These are phyloP conservation scores for Metridium senile DNA, from an alignment of 92 coral and sea anemone species.

Conservation along the genomic window DNA sequence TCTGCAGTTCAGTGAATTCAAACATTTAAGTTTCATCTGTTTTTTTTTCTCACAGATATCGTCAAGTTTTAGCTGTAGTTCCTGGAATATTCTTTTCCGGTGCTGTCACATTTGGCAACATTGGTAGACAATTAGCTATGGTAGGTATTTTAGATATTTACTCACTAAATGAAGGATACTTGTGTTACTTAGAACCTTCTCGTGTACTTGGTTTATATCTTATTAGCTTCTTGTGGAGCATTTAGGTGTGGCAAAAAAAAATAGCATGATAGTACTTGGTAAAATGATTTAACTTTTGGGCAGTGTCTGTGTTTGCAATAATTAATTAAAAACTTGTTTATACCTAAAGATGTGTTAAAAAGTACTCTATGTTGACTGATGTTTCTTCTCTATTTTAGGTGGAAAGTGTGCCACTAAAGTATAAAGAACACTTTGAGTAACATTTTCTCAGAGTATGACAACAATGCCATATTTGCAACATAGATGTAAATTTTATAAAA, in stretches of 20 bases:
- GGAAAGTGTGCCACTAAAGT: conserved; percentile 16
- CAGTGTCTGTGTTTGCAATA: too few species aligned
- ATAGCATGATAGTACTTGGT: too few species aligned
- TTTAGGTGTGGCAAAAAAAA: too few species aligned
- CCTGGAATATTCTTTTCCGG: conserved; percentile 90
- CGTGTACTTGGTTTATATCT: too few species aligned
- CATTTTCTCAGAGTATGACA: neutral
- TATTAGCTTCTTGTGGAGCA: too few species aligned
- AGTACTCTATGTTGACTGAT: too few species aligned
- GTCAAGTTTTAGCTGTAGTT: conserved; percentile 49
- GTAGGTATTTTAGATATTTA: conserved; percentile 20
- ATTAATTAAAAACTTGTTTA: too few species aligned
- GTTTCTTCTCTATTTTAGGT: conserved; percentile 4
- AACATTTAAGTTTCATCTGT: neutral
- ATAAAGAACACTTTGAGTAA: conserved; percentile 27
- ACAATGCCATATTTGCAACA: neutral
- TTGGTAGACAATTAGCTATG: conserved; percentile 99
- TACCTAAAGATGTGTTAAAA: too few species aligned
- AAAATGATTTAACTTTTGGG: too few species aligned
- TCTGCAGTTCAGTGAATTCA: too few species aligned
- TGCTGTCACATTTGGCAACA: conserved; percentile 92
- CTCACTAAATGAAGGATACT: neutral
- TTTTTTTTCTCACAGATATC: conserved; percentile 17
- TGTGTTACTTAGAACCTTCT: too few species aligned
- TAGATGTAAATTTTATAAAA: conserved; percentile 4